phyloP scores from a whole-genome alignment of 2,113 vertebrate genomes.

The Micronycteris hirsuta region DNA sequence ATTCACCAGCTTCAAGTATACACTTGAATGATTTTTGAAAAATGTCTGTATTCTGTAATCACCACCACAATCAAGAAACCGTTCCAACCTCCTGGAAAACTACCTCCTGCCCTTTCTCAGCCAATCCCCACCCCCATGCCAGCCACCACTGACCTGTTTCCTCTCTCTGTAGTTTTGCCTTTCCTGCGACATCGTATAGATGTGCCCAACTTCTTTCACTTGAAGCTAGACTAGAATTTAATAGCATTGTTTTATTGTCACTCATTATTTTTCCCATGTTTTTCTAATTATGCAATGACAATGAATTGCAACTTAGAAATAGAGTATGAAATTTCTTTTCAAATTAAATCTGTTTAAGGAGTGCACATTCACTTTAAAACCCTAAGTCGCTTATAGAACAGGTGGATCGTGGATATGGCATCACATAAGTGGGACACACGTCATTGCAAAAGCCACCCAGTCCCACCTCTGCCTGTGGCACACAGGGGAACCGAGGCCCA shows the following conservation, averaged over 20 bases:
- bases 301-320: neutral
- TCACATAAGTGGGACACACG: neutral
- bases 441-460: neutral
- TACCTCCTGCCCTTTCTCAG: rapidly evolving
- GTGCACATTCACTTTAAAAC: neutral
- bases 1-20: neutral
- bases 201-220: neutral
- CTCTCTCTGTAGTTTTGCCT: neutral
- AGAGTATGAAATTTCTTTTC: neutral
- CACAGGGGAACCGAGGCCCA: neutral
- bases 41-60: neutral
- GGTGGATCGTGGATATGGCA: neutral
- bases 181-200: neutral
- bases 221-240: neutral
- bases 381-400: neutral
- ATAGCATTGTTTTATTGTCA: neutral
- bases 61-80: neutral
- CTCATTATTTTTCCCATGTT: neutral
- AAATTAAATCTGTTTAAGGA: neutral
- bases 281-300: neutral
- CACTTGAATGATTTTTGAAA: neutral
- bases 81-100: neutral
- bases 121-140: neutral
- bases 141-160: neutral
- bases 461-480: neutral